Evolutionary conservation across 2,797 vertebrate species (phyloP).

Genomic region (Pristis pectinata): DNA sequence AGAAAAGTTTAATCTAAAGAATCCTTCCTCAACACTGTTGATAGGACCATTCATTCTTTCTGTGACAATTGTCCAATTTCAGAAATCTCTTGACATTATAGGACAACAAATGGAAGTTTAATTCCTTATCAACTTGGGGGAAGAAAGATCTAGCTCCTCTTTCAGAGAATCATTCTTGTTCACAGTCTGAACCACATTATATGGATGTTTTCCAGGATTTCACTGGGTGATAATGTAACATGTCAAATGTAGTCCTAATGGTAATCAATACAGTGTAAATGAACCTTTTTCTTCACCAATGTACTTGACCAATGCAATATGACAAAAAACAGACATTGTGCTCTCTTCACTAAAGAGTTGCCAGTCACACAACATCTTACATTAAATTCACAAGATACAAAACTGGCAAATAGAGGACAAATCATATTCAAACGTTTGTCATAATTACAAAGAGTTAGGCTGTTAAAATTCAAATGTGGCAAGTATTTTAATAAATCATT

Average conservation of each 20-base stretch:
- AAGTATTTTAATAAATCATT: not conserved
- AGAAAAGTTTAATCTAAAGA: slow-evolving; percentile 24
- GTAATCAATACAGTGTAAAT: slow-evolving; percentile 62
- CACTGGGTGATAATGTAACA: slow-evolving; percentile 24
- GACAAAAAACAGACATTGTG: not conserved
- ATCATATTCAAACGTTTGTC: not conserved
- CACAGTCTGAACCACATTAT: not conserved
- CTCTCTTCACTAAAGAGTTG: not conserved
- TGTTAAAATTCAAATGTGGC: not conserved
- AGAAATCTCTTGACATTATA: slow-evolving; percentile 12
- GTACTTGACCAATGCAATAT: slow-evolving; percentile 38
- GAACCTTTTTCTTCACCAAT: slow-evolving; percentile 62
- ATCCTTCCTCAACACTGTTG: not conserved
- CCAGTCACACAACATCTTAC: not conserved
- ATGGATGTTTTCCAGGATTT: not conserved
- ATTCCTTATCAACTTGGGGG: slow-evolving; percentile 5
- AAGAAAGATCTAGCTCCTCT: not conserved
- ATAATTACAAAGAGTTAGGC: not conserved
- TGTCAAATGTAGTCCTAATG: slow-evolving; percentile 61
- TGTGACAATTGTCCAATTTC: slow-evolving; percentile 35
- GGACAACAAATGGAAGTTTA: slow-evolving; percentile 36
- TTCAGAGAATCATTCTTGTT: not conserved
- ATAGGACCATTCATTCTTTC: slow-evolving; percentile 21
- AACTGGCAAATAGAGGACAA: not conserved
- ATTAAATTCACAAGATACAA: slow-evolving; percentile 13